Evolutionary conservation across 2,797 vertebrate genomes (phyloP).

Genomic region (Platalea minor): DNA sequence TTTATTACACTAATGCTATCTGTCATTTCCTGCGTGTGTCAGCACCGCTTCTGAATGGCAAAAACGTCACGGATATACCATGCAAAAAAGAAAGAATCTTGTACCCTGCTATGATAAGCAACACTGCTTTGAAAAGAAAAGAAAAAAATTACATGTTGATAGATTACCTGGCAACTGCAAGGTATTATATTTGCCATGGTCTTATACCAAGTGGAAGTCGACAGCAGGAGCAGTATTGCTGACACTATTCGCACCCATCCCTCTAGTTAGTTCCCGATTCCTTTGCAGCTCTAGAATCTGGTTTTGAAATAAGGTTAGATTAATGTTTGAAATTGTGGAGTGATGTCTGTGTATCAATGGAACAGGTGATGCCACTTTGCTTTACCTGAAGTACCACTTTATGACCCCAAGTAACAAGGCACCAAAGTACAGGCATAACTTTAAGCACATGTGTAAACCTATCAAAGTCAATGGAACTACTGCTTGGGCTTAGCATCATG

Average conservation of each 20-base stretch:
- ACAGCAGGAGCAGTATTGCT: not conserved
- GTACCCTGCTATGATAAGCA: conserved; percentile 72
- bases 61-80: conserved; percentile 77
- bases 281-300: not conserved
- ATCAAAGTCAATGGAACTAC: not conserved
- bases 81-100: conserved; percentile 74
- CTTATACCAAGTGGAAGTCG: not conserved
- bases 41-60: conserved; percentile 81
- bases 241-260: not conserved
- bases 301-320: not conserved
- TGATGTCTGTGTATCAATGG: not conserved
- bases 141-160: not conserved
- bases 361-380: not conserved
- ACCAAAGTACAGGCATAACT: not conserved
- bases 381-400: not conserved
- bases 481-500: not conserved
- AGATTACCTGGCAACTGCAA: conserved; percentile 1
- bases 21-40: conserved; percentile 82
- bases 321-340: not conserved
- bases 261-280: not conserved
- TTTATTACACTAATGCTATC: conserved; percentile 82
- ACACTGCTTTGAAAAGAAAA: conserved; percentile 29
- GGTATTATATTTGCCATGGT: not conserved
- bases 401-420: no score
- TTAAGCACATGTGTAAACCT: not conserved